Conservation (phyloP, 1,140 invertebrate genomes). For the Scaptomyza pallida region DNA sequence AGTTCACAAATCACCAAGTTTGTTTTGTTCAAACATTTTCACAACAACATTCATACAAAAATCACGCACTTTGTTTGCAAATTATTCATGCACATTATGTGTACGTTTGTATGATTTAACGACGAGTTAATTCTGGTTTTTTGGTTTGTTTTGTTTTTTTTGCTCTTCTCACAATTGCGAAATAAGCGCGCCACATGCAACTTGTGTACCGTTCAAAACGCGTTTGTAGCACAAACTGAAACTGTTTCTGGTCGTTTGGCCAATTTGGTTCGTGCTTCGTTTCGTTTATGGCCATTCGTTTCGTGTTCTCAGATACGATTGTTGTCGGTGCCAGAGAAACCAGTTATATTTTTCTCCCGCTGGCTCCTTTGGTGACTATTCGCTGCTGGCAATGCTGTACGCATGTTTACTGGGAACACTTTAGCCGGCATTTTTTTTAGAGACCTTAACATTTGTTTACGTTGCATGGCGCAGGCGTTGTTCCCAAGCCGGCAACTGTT, state of each 20-base stretch:
- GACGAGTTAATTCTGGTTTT: slow-evolving; percentile 48
- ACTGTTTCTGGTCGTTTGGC: slow-evolving; percentile 37
- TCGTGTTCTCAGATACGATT: slow-evolving; percentile 4
- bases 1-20: slow-evolving; percentile 6
- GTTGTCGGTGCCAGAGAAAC: slow-evolving; percentile 41
- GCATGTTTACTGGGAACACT: slow-evolving; percentile 30
- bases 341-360: slow-evolving; percentile 34
- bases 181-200: slow-evolving; percentile 36
- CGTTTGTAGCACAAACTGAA: slow-evolving; percentile 77
- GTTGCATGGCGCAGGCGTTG: slow-evolving; percentile 54
- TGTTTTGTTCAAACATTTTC: neutral
- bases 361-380: slow-evolving; percentile 4
- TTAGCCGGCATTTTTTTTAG: slow-evolving; percentile 51
- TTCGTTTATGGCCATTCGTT: neutral
- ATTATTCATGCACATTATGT: slow-evolving; percentile 24
- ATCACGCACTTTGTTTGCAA: neutral
- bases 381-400: slow-evolving; percentile 47
- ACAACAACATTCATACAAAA: neutral
- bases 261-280: slow-evolving; percentile 11
- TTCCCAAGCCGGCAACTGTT: slow-evolving; percentile 35
- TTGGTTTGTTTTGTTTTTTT: too few species aligned
- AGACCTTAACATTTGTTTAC: slow-evolving; percentile 76
- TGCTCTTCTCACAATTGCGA: slow-evolving; percentile 16
- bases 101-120: neutral
- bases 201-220: slow-evolving; percentile 70